Evolutionary conservation across 2,113 vertebrate species (phyloP), one percentile per base, ranked within the genome.

Genomic region (Gallinago media): DNA sequence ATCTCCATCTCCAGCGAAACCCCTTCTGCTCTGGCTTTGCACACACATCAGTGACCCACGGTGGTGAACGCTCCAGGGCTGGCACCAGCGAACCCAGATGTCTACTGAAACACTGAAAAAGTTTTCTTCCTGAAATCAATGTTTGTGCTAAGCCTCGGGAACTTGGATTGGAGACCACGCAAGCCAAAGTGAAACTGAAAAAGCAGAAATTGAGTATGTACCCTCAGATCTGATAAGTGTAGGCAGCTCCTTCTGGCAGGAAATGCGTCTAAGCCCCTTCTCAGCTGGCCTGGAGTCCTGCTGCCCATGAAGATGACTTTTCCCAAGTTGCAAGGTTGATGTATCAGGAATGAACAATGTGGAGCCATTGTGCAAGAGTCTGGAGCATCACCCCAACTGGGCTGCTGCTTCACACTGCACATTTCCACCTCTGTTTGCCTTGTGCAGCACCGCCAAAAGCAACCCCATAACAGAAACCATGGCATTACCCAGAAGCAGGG

Each of bases 381-480:
- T 21, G 38, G 26, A 86, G 50, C 58, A 52, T 3, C 31, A 54
- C 12, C 40, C 16, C 36, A 44, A 32, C 31, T 31, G n/a, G 22
- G n/a, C 47, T 68, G 56, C 34, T 56, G 34, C 40, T 59, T 27
- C 34, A 4, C 1, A 3, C 27, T 27, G 19, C 59, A 21, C 3
- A 0, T 47, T 34, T 47, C 58, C 29, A 65, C 12, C 40, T 49
- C 49, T 22, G 2, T 26, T 40, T 4, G 36, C 21, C n/a, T 72
- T 4, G 5, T 0, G 4, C 36, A 74, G 16, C 58, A 62, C 19
- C 38, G 49, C 12, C 5, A 2, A 65, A 16, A 68, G 58, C n/a
- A 91, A 4, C 2, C 2, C 21, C 0, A 0, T 15, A 26, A 11
- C 12, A 77, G 19, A 70, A 85, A 36, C 11, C 63, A 5, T 0